Evolutionary conservation across 2,888 invertebrate species (phyloP).

Genomic region (Cataglyphis albicans): DNA sequence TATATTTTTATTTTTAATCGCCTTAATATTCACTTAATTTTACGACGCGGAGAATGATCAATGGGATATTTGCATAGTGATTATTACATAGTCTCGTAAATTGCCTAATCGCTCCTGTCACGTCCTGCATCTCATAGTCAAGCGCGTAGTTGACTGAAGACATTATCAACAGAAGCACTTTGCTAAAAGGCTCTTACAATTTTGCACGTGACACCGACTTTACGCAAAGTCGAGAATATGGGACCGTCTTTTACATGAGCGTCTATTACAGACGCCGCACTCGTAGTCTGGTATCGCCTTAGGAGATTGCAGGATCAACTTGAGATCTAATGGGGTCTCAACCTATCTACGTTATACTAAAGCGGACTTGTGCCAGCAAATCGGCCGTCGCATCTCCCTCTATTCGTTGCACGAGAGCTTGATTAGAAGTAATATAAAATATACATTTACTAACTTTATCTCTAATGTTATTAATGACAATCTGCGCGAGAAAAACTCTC

Average conservation of each 20-base stretch:
- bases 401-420: conserved; percentile 26
- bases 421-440: conserved; percentile 41
- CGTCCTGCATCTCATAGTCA: conserved; percentile 32
- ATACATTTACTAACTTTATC: conserved; percentile 13
- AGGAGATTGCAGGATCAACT: conserved; percentile 70
- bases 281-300: conserved; percentile 70
- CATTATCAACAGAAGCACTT: conserved; percentile 54
- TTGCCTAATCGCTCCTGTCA: conserved; percentile 43
- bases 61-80: conserved; percentile 23
- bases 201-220: conserved; percentile 51
- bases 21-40: background rate
- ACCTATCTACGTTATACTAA: conserved; percentile 57
- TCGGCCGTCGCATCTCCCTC: conserved; percentile 40
- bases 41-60: background rate
- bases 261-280: conserved; percentile 70
- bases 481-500: background rate
- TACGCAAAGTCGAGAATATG: conserved; percentile 53
- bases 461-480: conserved; percentile 27
- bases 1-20: background rate
- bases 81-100: conserved; percentile 28
- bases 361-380: conserved; percentile 44
- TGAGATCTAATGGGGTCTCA: conserved; percentile 73
- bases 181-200: conserved; percentile 47
- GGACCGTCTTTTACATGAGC: conserved; percentile 62
- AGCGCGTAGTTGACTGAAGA: conserved; percentile 44